Percentiles rank a stretch among this genome's conserved stretches.
These are phyloP conservation scores for Chondrilla cf. caribensis DNA, from an alignment of 37 sponge, comb jelly and placozoan genomes.

Conservation along the genomic window DNA sequence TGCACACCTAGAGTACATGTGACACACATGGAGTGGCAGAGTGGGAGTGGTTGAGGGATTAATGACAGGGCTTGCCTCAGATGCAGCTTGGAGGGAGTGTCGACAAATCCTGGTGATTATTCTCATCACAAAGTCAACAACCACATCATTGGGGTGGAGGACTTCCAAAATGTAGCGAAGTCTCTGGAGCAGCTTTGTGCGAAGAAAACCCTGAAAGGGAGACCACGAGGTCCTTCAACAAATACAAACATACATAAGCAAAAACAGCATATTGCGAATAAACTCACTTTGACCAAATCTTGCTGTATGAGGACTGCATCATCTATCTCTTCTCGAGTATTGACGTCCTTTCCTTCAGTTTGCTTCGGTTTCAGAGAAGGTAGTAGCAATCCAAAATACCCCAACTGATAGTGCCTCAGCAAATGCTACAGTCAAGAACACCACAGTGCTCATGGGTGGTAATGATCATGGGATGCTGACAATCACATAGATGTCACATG, in stretches of 20 bases:
- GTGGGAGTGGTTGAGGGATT: neutral
- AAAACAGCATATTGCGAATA: neutral
- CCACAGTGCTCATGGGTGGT: neutral
- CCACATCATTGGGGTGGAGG: conserved; percentile 22
- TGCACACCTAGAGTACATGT: conserved; percentile 39
- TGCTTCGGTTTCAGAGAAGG: conserved; percentile 29
- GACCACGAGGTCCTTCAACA: no score
- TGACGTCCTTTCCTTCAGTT: conserved; percentile 1
- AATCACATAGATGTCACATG: neutral
- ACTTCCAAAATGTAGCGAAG: conserved; percentile 79
- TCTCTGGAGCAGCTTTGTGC: conserved; percentile 60
- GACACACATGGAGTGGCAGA: neutral
- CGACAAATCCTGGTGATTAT: conserved; percentile 57
- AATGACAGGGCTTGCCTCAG: conserved; percentile 37
- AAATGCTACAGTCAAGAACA: conserved; percentile 17
- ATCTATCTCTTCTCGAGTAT: conserved; percentile 36
- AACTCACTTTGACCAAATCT: conserved; percentile 57
- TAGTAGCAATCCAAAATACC: conserved; percentile 26
- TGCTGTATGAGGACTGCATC: conserved; percentile 47
- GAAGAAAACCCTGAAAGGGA: conserved; percentile 56
- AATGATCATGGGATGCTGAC: neutral
- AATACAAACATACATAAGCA: no score
- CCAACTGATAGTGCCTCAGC: conserved; percentile 25
- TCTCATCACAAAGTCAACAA: conserved; percentile 40
- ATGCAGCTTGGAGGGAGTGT: conserved; percentile 74